Percentiles rank a stretch among this genome's conserved stretches.
Conservation (phyloP, 2,113 vertebrate genomes). For the Podarcis muralis region DNA sequence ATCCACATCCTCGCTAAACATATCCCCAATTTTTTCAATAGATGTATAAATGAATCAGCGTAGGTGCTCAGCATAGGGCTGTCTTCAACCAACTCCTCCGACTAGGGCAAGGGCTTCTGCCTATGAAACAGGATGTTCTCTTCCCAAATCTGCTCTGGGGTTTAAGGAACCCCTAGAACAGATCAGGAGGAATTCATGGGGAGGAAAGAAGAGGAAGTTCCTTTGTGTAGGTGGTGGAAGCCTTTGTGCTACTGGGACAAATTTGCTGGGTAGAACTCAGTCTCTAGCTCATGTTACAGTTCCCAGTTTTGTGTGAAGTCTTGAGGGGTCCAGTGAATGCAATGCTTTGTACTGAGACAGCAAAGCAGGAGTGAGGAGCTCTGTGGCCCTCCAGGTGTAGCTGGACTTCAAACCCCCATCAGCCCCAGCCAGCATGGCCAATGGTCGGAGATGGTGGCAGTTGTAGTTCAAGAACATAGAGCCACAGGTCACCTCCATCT, state of each 20-base stretch:
- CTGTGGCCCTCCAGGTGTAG: not conserved
- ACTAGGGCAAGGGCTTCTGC: too few species aligned
- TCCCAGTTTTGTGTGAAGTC: not conserved
- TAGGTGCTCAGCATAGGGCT: too few species aligned
- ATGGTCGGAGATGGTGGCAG: not conserved
- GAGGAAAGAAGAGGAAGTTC: too few species aligned
- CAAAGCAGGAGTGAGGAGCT: not conserved
- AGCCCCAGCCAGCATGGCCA: not conserved
- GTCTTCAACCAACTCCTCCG: too few species aligned
- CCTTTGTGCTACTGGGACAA: too few species aligned
- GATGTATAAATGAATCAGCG: not conserved
- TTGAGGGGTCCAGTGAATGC: not conserved
- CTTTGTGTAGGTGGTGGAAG: too few species aligned
- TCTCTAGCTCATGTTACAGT: not conserved
- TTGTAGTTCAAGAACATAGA: not conserved
- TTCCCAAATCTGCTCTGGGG: too few species aligned
- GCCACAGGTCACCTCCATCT: not conserved
- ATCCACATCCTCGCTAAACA: not conserved
- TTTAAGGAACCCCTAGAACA: too few species aligned
- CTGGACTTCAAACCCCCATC: not conserved
- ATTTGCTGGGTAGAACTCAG: not conserved
- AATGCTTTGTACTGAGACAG: not conserved
- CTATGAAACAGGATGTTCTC: too few species aligned
- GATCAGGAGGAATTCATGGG: too few species aligned
- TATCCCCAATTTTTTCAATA: not conserved